Base-by-base conservation (phyloP, 2,888 invertebrate species). In the Drosophila paramelanica region DNA sequence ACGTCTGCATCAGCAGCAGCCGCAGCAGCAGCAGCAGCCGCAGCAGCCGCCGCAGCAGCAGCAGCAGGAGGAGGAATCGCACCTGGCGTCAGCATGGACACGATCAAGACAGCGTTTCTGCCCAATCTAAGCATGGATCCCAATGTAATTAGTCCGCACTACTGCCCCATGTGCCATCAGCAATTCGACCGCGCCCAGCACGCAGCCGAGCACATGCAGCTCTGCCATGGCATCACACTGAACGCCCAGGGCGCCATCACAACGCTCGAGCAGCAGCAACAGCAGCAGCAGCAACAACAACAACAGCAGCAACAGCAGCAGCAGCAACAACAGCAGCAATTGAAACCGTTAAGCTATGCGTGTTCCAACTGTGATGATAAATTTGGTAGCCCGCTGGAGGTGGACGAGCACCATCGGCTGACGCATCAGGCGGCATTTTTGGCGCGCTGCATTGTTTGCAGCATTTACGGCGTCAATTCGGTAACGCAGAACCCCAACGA, bases 121-220 rank as follows among this genome's bases (percentile, higher is more conserved):
- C 91, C 91, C 51, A 92, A 92, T 81, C 86, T 91, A 68, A 89
- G 90, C 79, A 92, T 91, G 90, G 92, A 92, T 64, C 88, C 90
- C 38, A 82, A 79, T 62, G 85, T 85, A 3, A 73, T 89, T 38
- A 76, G 77, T 65, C 27, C 89, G 50, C 89, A 90, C 67, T 92
- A 88, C 70, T 92, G 92, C 51, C 91, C 91, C 60, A 88, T 92
- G 86, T 92, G 92, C 70, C 91, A 91, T n/a, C 91, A 91, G 73
- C 91, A 91, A 65, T 92, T 91, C 56, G 90, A 91, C 41, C 84
- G 91, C 20, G 81, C 88, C 13, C 91, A 91, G 62, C 88, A 91
- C 59, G 89, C 84, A 5, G 82, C 90, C 1, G 91, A 91, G 46
- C 92, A 92, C 67, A 91, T 92, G 91, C 92, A 92, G 50, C 74